phyloP scores from a whole-genome alignment of 1,140 invertebrate species.

The Globodera rostochiensis region DNA sequence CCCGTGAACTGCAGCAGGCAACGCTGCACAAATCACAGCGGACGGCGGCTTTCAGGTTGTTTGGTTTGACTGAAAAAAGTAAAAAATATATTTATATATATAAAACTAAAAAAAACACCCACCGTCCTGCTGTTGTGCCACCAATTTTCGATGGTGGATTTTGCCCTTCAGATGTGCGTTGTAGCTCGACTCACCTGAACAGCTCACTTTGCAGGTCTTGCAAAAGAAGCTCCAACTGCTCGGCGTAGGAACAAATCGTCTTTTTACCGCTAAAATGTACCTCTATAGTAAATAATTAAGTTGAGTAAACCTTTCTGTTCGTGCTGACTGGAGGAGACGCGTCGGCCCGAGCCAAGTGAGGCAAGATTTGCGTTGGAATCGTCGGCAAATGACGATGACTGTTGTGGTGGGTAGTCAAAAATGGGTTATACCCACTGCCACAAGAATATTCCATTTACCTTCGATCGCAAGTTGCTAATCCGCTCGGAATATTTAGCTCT shows the following conservation, averaged over 20 bases:
- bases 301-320: no score
- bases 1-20: not conserved
- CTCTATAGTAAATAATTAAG: no score
- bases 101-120: no score
- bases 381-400: not conserved
- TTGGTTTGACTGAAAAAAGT: not conserved
- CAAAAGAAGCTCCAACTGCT: not conserved
- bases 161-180: not conserved
- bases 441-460: not conserved
- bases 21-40: slow-evolving; percentile 18
- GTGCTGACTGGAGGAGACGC: not conserved
- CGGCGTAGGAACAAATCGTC: not conserved
- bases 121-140: not conserved
- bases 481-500: not conserved
- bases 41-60: not conserved
- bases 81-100: not conserved
- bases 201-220: not conserved
- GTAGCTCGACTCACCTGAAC: not conserved
- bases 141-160: not conserved
- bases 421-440: no score
- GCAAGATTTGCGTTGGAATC: not conserved
- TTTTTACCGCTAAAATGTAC: no score
- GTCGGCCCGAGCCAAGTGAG: not conserved
- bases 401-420: not conserved
- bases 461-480: no score